phyloP scores from a whole-genome alignment of 2,113 vertebrate genomes.

The Cochlearius cochlearius region DNA sequence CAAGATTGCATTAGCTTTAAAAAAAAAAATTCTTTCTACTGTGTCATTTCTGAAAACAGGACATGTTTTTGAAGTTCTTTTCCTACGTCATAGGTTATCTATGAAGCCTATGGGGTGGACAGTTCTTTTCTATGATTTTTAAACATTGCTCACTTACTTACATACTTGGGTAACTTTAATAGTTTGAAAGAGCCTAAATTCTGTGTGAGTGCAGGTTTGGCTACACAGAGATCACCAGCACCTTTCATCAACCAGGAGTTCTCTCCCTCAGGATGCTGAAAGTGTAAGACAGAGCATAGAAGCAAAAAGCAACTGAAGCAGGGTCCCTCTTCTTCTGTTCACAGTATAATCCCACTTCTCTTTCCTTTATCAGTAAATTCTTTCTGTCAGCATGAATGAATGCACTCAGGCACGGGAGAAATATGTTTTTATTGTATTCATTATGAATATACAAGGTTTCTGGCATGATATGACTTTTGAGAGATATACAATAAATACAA shows the following conservation, averaged over 20 bases:
- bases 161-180: neutral
- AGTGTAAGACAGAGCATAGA: neutral
- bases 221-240: neutral
- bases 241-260: neutral
- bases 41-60: neutral
- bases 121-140: neutral
- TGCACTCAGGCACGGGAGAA: neutral
- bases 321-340: neutral
- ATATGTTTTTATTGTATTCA: neutral
- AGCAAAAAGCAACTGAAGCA: neutral
- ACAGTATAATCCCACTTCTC: neutral
- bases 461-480: neutral
- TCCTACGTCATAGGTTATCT: neutral
- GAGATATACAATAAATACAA: neutral
- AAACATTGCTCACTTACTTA: neutral
- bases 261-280: neutral
- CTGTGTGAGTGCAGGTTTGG: neutral
- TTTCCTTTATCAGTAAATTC: neutral
- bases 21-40: neutral
- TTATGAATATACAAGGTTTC: slow-evolving; percentile 20
- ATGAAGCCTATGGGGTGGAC: neutral
- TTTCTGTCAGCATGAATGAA: slow-evolving; percentile 19
- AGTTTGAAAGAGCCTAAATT: neutral
- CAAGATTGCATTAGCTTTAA: neutral
- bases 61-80: neutral